Evolutionary conservation across 1,140 invertebrate species (phyloP), one percentile per base, ranked within the genome.

Genomic region (Caerostris extrusa): DNA sequence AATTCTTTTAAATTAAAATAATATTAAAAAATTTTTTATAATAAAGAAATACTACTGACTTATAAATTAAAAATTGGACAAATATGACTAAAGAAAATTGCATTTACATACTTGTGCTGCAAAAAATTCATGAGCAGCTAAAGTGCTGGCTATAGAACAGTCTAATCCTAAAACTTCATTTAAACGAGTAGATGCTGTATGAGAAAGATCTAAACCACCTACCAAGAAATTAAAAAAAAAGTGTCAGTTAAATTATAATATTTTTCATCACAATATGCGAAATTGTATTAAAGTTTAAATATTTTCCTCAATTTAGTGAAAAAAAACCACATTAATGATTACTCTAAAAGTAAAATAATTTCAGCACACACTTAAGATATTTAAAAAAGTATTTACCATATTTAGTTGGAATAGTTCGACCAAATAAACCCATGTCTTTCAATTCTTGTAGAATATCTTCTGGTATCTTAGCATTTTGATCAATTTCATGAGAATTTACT

Each of bases 341-440:
- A 77, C 7, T 67, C n/a, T 5, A 77, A 50, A n/a, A 4, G 5
- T 53, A 3, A 77, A 12, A 53, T 8, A 77, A 77, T 50, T 53
- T 8, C 3, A 10, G 10, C 3, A 77, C 6, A 5, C 10, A 64
- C 61, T 50, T 12, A 14, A 50, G 17, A 67, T 2, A 1, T 67
- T 67, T 67, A n/a, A 81, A 7, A 7, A 17, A 2, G 3, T 12
- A 87, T 12, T 89, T 87, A 93, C 92, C 92, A 95, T 96, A 96
- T 94, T 96, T 95, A 67, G 94, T 91, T 88, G 97, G 96, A 7
- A 97, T 96, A 91, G 97, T 96, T 8, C 97, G 95, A 64, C 97
- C 97, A 95, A 97, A 97, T n/a, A 97, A 97, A 12, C 97, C 97
- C 91, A 97, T 94, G 77, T 96, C 97, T 64, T 95, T 96, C 34